Conservation (phyloP, 2,888 invertebrate genomes). For the Orchestes rusci region DNA sequence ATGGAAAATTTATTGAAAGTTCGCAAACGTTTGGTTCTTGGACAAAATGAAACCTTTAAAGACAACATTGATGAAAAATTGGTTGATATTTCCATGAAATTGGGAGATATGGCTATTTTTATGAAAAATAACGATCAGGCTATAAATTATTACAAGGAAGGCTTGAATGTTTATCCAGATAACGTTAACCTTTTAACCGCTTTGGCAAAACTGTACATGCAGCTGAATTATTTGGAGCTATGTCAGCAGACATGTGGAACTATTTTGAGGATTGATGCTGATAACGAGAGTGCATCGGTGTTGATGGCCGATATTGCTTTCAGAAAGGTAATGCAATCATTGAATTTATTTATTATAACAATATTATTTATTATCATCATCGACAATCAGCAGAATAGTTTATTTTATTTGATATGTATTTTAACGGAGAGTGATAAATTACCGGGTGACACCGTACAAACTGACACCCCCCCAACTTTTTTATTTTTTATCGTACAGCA, state of each 20-base stretch:
- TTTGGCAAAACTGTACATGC: constrained; percentile 73
- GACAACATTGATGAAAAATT: constrained; percentile 26
- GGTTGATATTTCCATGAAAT: constrained; percentile 59
- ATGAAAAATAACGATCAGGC: constrained; percentile 69
- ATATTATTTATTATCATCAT: no score
- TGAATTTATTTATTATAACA: no score
- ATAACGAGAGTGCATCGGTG: constrained; percentile 88
- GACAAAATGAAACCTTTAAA: constrained; percentile 40
- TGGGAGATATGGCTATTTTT: constrained; percentile 63
- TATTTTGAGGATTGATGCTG: constrained; percentile 74
- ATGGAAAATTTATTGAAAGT: constrained; percentile 68
- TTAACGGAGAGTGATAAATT: no score
- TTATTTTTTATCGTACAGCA: no score
- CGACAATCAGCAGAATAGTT: no score
- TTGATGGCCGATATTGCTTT: constrained; percentile 97
- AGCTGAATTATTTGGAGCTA: constrained; percentile 76
- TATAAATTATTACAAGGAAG: constrained; percentile 77
- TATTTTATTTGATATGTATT: no score
- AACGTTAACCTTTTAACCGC: constrained; percentile 66
- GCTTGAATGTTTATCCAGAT: constrained; percentile 68
- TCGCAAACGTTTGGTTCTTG: constrained; percentile 64
- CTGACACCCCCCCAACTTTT: no score
- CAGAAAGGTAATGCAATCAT: constrained; percentile 64
- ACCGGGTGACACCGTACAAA: no score
- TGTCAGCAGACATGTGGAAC: constrained; percentile 83